These are phyloP conservation scores for Leptopilina myrica DNA, from an alignment of 2,888 invertebrate species.

Conservation along the genomic window DNA sequence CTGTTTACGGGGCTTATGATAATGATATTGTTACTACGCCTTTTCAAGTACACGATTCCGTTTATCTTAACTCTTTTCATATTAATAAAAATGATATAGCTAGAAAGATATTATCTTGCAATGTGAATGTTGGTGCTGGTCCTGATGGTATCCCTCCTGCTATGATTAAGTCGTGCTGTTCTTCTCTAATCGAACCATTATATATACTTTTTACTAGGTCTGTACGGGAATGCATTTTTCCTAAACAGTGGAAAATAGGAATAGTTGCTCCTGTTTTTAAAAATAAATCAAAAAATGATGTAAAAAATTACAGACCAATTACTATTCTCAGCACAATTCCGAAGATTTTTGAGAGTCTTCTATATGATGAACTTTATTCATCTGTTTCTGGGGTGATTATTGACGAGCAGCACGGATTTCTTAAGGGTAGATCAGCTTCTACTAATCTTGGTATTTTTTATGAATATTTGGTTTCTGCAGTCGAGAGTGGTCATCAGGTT, in stretches of 20 bases:
- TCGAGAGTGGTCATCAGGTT: not conserved
- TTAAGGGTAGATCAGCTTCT: not conserved
- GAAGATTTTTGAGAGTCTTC: conserved; percentile 10
- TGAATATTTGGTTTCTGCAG: not conserved
- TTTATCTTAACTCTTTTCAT: not conserved
- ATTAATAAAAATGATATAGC: not conserved
- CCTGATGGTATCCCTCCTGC: conserved; percentile 16
- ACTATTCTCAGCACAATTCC: conserved; percentile 34
- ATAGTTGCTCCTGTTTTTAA: conserved; percentile 30
- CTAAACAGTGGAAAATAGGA: conserved; percentile 19
- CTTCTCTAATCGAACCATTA: not conserved
- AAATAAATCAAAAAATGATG: not conserved
- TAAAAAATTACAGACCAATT: conserved; percentile 41
- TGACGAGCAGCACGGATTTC: conserved; percentile 6
- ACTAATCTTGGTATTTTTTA: not conserved
- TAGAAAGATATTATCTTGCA: no score
- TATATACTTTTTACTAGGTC: conserved; percentile 23
- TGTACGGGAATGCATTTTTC: not conserved
- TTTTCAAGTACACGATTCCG: no score
- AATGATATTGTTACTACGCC: no score
- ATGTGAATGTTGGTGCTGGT: no score
- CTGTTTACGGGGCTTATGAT: not conserved
- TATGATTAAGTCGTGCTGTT: not conserved
- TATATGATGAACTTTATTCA: conserved; percentile 33
- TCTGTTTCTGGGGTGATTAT: not conserved